Evolutionary conservation across 30 jellyfish, hydroid and myxozoan genomes (phyloP).

Genomic region (Aurelia coerulea): DNA sequence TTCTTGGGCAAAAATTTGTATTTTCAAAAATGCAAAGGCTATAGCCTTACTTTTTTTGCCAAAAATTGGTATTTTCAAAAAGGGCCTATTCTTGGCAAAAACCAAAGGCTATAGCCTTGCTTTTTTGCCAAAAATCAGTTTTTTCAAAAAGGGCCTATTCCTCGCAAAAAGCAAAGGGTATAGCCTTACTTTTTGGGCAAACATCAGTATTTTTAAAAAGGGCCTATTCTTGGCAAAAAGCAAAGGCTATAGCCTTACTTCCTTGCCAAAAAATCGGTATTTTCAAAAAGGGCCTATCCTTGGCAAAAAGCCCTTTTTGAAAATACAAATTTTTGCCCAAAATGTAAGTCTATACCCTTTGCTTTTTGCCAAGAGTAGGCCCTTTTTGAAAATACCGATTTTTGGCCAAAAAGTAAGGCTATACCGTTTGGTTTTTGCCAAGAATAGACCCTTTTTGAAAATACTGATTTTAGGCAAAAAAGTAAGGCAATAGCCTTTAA

Average conservation of each 20-base stretch:
- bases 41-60: background rate
- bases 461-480: background rate
- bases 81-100: background rate
- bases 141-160: background rate
- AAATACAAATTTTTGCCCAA: background rate
- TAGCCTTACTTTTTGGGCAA: background rate
- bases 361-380: background rate
- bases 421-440: background rate
- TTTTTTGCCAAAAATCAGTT: background rate
- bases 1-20: background rate
- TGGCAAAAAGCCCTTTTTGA: background rate
- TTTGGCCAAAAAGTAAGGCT: constrained; percentile 1
- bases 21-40: background rate
- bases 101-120: background rate
- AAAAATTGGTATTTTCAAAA: background rate
- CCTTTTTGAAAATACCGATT: background rate
- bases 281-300: background rate
- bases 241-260: background rate
- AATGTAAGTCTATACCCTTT: background rate
- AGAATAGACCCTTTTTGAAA: background rate
- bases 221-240: background rate
- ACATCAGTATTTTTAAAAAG: background rate
- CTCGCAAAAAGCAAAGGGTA: background rate
- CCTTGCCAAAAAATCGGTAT: background rate
- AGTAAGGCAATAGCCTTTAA: background rate